These are phyloP conservation scores for Argyresthia goedartella DNA, from an alignment of 2,888 invertebrate species.

Conservation along the genomic window DNA sequence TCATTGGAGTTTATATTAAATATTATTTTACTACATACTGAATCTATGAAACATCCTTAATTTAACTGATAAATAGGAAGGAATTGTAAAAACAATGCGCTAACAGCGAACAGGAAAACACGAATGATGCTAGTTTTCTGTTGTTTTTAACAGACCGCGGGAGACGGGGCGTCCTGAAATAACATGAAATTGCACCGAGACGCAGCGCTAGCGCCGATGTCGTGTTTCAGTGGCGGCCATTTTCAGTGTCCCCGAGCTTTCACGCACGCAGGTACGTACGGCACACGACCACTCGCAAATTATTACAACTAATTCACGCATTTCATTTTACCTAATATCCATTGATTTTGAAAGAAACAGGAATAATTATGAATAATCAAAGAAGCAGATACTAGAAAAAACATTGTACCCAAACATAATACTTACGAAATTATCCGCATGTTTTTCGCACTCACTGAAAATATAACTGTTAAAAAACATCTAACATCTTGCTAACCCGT, in stretches of 20 bases:
- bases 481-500: conserved; percentile 16
- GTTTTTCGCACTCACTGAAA: conserved; percentile 56
- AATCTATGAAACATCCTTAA: no score
- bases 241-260: conserved; percentile 64
- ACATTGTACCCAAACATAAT: conserved; percentile 39
- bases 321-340: background rate
- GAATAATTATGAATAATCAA: no score
- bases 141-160: conserved; percentile 53
- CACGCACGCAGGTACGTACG: conserved; percentile 54
- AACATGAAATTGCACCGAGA: conserved; percentile 56
- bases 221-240: conserved; percentile 57
- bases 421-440: conserved; percentile 27
- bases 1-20: no score
- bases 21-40: no score
- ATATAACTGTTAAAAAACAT: conserved; percentile 39
- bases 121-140: background rate
- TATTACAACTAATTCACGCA: background rate
- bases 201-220: conserved; percentile 55
- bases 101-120: background rate
- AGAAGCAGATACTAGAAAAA: conserved; percentile 25
- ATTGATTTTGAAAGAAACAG: conserved; percentile 7
- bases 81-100: background rate
- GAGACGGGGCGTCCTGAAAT: conserved; percentile 64
- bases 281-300: background rate
- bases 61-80: no score